Evolutionary conservation across 2,113 vertebrate genomes (phyloP).

Genomic region (Tichodroma muraria): DNA sequence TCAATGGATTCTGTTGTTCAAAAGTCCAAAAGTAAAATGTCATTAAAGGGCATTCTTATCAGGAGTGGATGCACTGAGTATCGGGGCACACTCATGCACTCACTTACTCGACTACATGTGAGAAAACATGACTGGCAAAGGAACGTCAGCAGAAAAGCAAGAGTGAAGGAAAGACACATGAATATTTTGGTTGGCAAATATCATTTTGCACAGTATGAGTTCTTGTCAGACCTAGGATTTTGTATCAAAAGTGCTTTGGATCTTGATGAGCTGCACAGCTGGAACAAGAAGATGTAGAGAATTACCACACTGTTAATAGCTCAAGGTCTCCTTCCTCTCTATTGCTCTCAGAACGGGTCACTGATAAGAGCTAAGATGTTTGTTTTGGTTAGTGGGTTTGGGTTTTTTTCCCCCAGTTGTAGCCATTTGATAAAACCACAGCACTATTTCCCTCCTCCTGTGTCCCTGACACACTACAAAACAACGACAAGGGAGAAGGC

Average conservation of each 20-base stretch:
- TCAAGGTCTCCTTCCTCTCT: not conserved
- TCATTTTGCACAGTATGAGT: not conserved
- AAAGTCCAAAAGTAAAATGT: not conserved
- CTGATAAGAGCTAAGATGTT: not conserved
- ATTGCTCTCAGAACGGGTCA: not conserved
- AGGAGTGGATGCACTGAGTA: accelerated
- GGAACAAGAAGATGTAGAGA: not conserved
- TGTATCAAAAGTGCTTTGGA: not conserved
- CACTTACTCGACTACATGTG: not conserved
- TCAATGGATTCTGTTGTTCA: not conserved
- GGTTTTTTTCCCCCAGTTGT: not conserved
- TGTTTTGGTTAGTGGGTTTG: not conserved
- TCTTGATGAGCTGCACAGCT: not conserved
- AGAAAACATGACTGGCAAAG: not conserved
- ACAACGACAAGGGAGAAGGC: not conserved
- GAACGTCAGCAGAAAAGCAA: not conserved
- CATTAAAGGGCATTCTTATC: not conserved
- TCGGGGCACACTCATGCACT: not conserved
- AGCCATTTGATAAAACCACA: not conserved
- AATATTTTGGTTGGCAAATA: not conserved
- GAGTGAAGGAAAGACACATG: not conserved
- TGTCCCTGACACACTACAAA: not conserved
- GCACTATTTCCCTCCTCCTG: not conserved
- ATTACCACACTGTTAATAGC: not conserved
- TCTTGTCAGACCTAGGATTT: not conserved